Base-by-base conservation (phyloP, 2,113 vertebrate genomes). In the Microcebus griseorufus region DNA sequence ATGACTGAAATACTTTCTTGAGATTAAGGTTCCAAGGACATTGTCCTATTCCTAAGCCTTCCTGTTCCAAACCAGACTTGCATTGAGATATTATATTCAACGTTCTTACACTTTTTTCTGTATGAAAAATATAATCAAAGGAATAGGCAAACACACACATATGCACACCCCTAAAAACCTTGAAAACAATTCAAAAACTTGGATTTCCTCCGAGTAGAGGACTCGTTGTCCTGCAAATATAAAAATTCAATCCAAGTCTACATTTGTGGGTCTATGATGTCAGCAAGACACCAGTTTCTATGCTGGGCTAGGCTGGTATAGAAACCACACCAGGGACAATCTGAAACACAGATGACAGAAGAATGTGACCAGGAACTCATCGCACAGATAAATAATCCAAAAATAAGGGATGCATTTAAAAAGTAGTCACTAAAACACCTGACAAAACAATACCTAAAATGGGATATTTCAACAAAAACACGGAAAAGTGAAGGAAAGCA, bases 401-500 rank as follows among this genome's bases (percentile, higher is more conserved):
- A 87, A 94, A 64, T 37, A 70, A 75, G n/a, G 60, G 10, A 60
- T 16, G 53, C 29, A 45, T 20, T 75, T 70, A 90, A 58, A 95
- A 83, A 75, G 60, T 6, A 69, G 75, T 88, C 58, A 86, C 48
- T 79, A 75, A 88, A 85, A 12, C 32, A 48, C 8, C n/a, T n/a
- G 37, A 76, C 29, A 6, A 72, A 96, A 97, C 37, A 48, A 58
- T 70, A 62, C n/a, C 82, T 70, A 96, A 81, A 90, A 90, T 2
- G 48, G 85, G 65, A 76, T 85, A 88, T 58, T 81, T 82, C 72
- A 72, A 73, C 76, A 70, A 82, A 94, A 29, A 48, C 10, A 78
- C 12, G 58, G 39, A 65, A 93, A 92, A 23, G 34, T n/a, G 53
- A 97, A 90, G 88, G 55, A 91, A 93, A 88, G 86, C 81, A 93